These are phyloP conservation scores for Zoanthus solanderi DNA, from an alignment of 92 coral and sea anemone species.

Conservation along the genomic window DNA sequence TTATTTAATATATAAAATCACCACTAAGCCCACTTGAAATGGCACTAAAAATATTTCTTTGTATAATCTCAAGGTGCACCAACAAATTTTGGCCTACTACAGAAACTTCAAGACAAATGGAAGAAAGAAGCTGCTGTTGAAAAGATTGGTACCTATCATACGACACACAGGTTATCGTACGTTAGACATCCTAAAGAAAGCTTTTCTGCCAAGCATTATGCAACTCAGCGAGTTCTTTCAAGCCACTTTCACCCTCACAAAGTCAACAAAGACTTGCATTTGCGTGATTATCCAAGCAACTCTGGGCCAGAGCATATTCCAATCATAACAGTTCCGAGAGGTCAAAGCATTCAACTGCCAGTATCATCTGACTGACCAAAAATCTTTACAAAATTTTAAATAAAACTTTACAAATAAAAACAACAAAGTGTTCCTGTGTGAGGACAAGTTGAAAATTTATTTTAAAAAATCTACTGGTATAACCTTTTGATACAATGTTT, in stretches of 20 bases:
- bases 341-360: slow-evolving; percentile 28
- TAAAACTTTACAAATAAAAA: neutral
- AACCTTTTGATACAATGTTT: neutral
- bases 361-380: slow-evolving; percentile 16
- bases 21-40: too few species aligned
- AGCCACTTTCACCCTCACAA: slow-evolving; percentile 95
- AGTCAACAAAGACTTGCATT: slow-evolving; percentile 85
- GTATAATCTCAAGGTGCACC: slow-evolving; percentile 75
- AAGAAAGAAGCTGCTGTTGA: slow-evolving; percentile 86
- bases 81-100: slow-evolving; percentile 90
- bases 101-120: slow-evolving; percentile 92
- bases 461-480: neutral
- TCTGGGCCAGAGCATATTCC: slow-evolving; percentile 84
- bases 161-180: slow-evolving; percentile 83
- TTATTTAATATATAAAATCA: too few species aligned
- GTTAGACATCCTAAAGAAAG: slow-evolving; percentile 76
- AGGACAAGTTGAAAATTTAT: neutral
- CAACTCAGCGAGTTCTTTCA: slow-evolving; percentile 81
- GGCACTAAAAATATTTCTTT: too few species aligned
- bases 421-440: neutral
- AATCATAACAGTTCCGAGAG: slow-evolving; percentile 68
- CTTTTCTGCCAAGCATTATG: slow-evolving; percentile 72
- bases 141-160: slow-evolving; percentile 72
- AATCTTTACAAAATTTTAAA: neutral
- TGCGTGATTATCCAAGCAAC: slow-evolving; percentile 74